A percentile compares a stretch with the other conserved stretches of the same genome.
These are phyloP conservation scores for Pyrochroa serraticornis DNA, from an alignment of 2,888 invertebrate genomes.

Conservation along the genomic window DNA sequence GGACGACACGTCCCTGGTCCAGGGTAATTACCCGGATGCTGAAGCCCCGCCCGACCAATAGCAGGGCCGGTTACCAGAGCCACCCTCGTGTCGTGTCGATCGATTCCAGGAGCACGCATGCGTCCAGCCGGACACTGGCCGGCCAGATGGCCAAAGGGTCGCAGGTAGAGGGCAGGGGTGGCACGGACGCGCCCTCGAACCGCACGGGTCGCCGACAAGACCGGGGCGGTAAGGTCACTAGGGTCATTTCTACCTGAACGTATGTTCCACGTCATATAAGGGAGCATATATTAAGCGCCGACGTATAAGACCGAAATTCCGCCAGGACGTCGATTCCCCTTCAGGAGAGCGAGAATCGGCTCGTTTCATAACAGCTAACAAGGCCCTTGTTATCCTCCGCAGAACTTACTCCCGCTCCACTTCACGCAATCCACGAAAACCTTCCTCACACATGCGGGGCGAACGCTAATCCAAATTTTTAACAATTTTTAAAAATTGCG, in stretches of 20 bases:
- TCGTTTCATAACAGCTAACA: too few relatives aligned
- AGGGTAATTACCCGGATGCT: slow-evolving; percentile 59
- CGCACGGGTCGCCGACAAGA: not conserved
- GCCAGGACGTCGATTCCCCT: not conserved
- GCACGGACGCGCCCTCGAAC: not conserved
- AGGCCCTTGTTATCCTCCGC: not conserved
- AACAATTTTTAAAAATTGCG: too few relatives aligned
- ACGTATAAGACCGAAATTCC: not conserved
- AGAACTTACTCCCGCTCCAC: not conserved
- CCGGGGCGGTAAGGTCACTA: not conserved
- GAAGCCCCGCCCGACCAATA: slow-evolving; percentile 58
- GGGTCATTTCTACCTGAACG: slow-evolving; percentile 1
- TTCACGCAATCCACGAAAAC: too few relatives aligned
- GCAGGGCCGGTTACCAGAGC: slow-evolving; percentile 40
- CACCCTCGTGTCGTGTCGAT: slow-evolving; percentile 47
- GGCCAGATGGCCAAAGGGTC: slow-evolving; percentile 33
- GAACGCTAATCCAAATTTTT: not conserved
- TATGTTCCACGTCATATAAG: slow-evolving; percentile 20
- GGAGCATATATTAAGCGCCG: slow-evolving; percentile 20
- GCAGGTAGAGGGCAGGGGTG: not conserved
- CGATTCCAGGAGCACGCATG: slow-evolving; percentile 47
- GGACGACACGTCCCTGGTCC: slow-evolving; percentile 53
- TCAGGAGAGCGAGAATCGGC: not conserved
- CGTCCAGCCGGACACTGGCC: slow-evolving; percentile 55
- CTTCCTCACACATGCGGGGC: not conserved